These are phyloP conservation scores for Hemicentrotus pulcherrimus DNA, from an alignment of 35 echinoderm and acorn worm species.

Conservation along the genomic window DNA sequence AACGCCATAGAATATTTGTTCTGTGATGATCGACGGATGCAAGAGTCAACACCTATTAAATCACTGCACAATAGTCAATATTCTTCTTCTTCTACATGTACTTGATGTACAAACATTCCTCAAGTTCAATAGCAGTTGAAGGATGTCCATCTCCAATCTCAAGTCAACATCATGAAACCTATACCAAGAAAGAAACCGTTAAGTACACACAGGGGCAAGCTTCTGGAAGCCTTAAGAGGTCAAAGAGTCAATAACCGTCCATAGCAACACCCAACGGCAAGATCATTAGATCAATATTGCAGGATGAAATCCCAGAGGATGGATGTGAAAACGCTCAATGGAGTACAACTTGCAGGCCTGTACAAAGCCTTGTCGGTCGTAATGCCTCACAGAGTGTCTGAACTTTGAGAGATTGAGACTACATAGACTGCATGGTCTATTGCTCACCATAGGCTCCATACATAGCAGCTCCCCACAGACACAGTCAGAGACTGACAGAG, in stretches of 20 bases:
- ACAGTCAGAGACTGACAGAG: too few species aligned
- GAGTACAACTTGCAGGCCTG: too few species aligned
- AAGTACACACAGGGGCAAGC: neutral
- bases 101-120: neutral
- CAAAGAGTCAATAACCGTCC: slow-evolving; percentile 25
- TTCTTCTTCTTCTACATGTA: neutral
- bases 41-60: neutral
- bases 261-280: neutral
- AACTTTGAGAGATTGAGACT: too few species aligned
- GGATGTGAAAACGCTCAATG: too few species aligned
- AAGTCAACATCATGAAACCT: neutral
- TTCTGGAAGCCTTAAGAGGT: neutral
- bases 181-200: neutral
- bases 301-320: too few species aligned
- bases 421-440: too few species aligned
- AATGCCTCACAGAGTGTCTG: too few species aligned
- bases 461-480: too few species aligned
- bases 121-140: neutral
- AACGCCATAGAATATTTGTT: neutral
- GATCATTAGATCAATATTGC: neutral
- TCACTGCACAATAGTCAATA: neutral
- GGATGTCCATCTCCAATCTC: neutral
- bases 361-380: too few species aligned
- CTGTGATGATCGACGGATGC: neutral
- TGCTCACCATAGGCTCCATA: too few species aligned